Base-by-base conservation (phyloP, 64 coral and sea anemone species). In the Stichodactyla helianthus region DNA sequence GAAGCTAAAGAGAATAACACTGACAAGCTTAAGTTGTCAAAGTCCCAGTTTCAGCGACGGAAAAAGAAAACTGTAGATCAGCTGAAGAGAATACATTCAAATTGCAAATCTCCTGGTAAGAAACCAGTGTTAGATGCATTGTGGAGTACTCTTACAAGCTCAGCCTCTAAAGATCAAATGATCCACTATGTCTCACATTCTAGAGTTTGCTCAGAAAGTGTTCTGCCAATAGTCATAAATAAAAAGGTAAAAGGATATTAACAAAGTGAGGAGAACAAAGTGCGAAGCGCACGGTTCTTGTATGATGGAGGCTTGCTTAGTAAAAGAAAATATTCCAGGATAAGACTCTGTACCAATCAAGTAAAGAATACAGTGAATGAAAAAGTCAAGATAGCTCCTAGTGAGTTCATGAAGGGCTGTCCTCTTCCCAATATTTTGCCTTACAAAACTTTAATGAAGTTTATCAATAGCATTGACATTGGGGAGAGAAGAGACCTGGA, bases 391-490 rank as follows among this genome's bases (percentile, higher is more conserved):
- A n/a, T n/a, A n/a, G n/a, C n/a, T n/a, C n/a, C n/a, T n/a, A n/a
- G n/a, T n/a, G n/a, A n/a, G n/a, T n/a, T n/a, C n/a, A n/a, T n/a
- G n/a, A n/a, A n/a, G n/a, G n/a, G n/a, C n/a, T n/a, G n/a, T n/a
- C n/a, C n/a, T n/a, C n/a, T n/a, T n/a, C n/a, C n/a, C n/a, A n/a
- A n/a, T n/a, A n/a, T n/a, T n/a, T n/a, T 78, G 15, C 74, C 71
- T 57, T 91, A 91, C 76, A 91, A 91, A 63, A 82, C 83, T 13
- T 59, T 91, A n/a, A n/a, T n/a, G n/a, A n/a, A n/a, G n/a, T n/a
- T n/a, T n/a, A n/a, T n/a, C n/a, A n/a, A n/a, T n/a, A n/a, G n/a
- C n/a, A n/a, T n/a, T n/a, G n/a, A n/a, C n/a, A n/a, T n/a, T n/a
- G n/a, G n/a, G n/a, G n/a, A n/a, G n/a, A n/a, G n/a, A n/a, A n/a